Conservation (phyloP, 2,888 invertebrate species). For the Loripinus fragilis region DNA sequence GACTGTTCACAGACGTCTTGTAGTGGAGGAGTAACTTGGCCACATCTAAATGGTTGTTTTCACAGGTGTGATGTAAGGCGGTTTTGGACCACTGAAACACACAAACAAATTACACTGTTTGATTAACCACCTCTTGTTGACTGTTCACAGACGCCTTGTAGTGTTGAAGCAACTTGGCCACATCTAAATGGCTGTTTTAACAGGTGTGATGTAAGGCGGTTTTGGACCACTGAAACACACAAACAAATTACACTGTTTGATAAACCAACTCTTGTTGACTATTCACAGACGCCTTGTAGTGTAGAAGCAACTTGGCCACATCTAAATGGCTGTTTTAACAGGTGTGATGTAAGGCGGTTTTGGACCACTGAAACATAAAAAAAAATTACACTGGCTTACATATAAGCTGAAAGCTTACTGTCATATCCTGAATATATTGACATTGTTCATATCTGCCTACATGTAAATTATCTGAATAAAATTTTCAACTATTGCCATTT, state of each 20-base stretch:
- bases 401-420: too few relatives aligned
- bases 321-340: background rate
- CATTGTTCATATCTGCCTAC: too few relatives aligned
- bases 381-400: too few relatives aligned
- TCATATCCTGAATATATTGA: too few relatives aligned
- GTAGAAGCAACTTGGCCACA: background rate
- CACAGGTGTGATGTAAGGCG: background rate
- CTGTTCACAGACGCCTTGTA: background rate
- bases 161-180: background rate
- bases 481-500: too few relatives aligned
- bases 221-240: conserved; percentile 1
- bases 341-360: background rate
- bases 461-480: too few relatives aligned
- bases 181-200: background rate
- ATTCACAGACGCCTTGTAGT: background rate
- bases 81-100: conserved; percentile 3
- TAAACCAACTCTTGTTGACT: background rate
- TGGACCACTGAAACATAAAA: conserved; percentile 13
- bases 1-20: background rate
- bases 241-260: too few relatives aligned
- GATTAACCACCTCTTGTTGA: too few relatives aligned
- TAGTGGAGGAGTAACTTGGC: background rate
- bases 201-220: background rate
- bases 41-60: background rate
- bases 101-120: too few relatives aligned